Evolutionary conservation across 2,113 vertebrate genomes (phyloP).

Genomic region (Cricetomys ansorgei): DNA sequence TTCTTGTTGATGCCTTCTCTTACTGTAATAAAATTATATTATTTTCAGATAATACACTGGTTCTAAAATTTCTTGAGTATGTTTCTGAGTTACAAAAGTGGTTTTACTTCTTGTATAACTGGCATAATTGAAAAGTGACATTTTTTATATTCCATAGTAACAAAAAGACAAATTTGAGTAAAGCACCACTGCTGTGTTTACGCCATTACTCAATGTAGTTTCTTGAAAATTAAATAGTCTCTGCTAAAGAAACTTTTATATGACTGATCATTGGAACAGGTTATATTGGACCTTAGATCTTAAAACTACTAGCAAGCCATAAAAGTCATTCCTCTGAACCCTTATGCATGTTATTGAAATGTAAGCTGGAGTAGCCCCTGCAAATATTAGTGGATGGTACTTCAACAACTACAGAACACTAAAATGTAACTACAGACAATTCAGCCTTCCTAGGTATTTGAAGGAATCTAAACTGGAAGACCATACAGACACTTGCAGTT

Average conservation of each 20-base stretch:
- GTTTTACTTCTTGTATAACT: slow-evolving; percentile 70
- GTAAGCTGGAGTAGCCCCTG: background rate
- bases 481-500: background rate
- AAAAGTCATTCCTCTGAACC: slow-evolving; percentile 8
- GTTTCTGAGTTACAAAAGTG: slow-evolving; percentile 33
- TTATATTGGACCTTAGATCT: slow-evolving; percentile 34
- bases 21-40: slow-evolving; percentile 61
- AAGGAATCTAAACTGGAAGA: background rate
- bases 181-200: slow-evolving; percentile 16
- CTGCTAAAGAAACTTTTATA: background rate
- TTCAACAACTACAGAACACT: background rate
- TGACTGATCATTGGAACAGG: background rate
- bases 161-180: slow-evolving; percentile 57
- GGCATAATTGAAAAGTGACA: slow-evolving; percentile 66
- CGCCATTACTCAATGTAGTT: slow-evolving; percentile 75
- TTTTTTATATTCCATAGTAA: slow-evolving; percentile 68
- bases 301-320: slow-evolving; percentile 36
- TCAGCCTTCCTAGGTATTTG: background rate
- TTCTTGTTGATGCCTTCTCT: slow-evolving; percentile 73
- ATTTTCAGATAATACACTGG: slow-evolving; percentile 69
- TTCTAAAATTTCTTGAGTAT: slow-evolving; percentile 53
- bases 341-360: background rate
- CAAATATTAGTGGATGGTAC: background rate
- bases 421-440: background rate
- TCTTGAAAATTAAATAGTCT: slow-evolving; percentile 71